Evolutionary conservation across 2,888 invertebrate genomes (phyloP), one percentile per base, ranked within the genome.

Genomic region (Netelia inedita): DNA sequence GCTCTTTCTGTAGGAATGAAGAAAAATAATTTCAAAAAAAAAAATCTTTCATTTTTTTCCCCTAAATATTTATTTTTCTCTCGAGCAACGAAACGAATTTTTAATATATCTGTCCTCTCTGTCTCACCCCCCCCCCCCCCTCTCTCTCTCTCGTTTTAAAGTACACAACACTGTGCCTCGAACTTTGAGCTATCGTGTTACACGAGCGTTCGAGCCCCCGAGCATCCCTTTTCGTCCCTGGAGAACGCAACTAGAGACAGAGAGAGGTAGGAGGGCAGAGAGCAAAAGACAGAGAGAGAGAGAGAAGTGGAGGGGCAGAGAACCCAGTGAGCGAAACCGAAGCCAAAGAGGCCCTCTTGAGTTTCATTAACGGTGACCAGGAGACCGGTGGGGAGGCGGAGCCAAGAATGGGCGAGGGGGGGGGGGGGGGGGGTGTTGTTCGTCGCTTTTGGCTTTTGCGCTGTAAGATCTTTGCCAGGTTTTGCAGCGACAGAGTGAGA

Each of bases 311-410:
- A 75, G 72, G 41, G 14, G 71, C n/a, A 57, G 41, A 69, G 69
- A 68, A 72, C 28, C 85, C 88, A 82, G 79, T 71, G 79, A 88
- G 85, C 87, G 91, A 92, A 92, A 92, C 91, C 89, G 92, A 92
- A 92, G 90, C 92, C 91, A 89, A 90, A 90, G 89, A 91, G 90
- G 87, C 88, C 87, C 91, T 91, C 92, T 92, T 92, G 89, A 89
- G 89, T 92, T 92, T 91, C 92, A 91, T 87, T 85, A 69, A 87
- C 89, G 87, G 87, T 88, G 88, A 88, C 84, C 28, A 5, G 5
- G 28, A 28, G 87, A 74, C 86, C 83, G 82, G 86, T 87, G 89
- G 88, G 80, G 85, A 88, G 90, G 87, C n/a, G n/a, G n/a, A n/a
- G n/a, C n/a, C n/a, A n/a, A n/a, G n/a, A n/a, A n/a, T n/a, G n/a